phyloP scores from a whole-genome alignment of 2,113 vertebrate species.

The Neolamprologus variostigma region DNA sequence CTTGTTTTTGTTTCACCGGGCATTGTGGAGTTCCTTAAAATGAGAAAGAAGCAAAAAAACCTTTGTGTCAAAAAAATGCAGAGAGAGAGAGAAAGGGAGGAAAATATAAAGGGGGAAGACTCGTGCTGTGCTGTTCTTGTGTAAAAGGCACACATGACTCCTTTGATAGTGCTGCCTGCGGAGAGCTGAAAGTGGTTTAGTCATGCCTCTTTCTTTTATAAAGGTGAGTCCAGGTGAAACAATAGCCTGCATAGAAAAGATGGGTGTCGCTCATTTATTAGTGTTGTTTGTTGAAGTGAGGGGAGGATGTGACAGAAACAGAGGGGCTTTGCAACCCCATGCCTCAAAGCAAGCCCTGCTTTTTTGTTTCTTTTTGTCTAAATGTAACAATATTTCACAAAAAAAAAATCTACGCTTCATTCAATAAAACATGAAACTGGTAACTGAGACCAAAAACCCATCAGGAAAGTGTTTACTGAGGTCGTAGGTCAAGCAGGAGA shows the following conservation, averaged over 20 bases:
- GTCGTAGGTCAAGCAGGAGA: not conserved
- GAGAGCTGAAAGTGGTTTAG: not conserved
- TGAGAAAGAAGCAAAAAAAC: not conserved
- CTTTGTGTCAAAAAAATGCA: not conserved
- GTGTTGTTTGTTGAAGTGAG: not conserved
- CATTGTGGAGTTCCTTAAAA: not conserved
- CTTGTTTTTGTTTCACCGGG: not conserved
- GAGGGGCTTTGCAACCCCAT: fast-evolving
- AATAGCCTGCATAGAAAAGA: not conserved
- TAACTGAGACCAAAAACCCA: not conserved
- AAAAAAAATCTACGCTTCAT: not conserved
- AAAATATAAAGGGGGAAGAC: not conserved
- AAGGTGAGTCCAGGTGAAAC: not conserved
- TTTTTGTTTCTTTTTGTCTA: not conserved
- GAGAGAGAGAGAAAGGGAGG: not conserved
- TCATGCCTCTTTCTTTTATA: not conserved
- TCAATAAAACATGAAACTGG: not conserved
- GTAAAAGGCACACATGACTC: not conserved
- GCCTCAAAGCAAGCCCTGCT: not conserved
- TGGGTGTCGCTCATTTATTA: not conserved
- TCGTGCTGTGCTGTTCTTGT: not conserved
- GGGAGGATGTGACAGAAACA: not conserved
- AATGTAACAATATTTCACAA: not conserved
- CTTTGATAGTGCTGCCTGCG: not conserved
- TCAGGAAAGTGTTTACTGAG: not conserved